phyloP scores from a whole-genome alignment of 2,113 vertebrate genomes.

The Amphiprion ocellaris region DNA sequence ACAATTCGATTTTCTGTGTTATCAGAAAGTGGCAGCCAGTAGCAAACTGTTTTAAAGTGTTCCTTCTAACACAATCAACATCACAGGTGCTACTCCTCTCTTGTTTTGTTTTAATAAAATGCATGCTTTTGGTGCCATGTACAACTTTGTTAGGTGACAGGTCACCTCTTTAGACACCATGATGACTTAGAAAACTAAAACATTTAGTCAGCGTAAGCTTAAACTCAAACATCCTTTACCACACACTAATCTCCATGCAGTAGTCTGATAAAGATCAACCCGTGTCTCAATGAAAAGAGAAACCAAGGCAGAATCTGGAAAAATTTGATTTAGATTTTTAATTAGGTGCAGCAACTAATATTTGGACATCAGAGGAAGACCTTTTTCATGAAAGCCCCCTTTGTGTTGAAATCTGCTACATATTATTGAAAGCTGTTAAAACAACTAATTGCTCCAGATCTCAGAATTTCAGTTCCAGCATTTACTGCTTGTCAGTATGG shows the following conservation, averaged over 20 bases:
- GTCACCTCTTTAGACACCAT: too few species aligned
- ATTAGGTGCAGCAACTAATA: background rate
- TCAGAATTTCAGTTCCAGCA: background rate
- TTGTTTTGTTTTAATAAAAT: too few species aligned
- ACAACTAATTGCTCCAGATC: background rate
- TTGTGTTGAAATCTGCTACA: background rate
- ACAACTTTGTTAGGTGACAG: too few species aligned
- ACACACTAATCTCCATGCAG: background rate
- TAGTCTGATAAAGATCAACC: background rate
- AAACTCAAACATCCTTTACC: background rate
- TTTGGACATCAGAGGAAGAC: background rate
- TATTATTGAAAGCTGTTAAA: background rate
- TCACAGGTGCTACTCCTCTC: too few species aligned
- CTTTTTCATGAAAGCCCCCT: background rate
- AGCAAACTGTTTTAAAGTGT: too few species aligned
- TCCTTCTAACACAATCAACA: too few species aligned
- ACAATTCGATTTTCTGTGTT: too few species aligned
- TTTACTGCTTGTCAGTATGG: background rate
- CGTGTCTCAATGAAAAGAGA: background rate
- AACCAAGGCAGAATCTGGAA: background rate
- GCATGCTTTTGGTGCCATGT: too few species aligned
- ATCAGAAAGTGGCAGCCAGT: too few species aligned
- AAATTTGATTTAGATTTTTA: background rate
- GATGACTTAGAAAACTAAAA: too few species aligned
- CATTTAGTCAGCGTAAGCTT: too few species aligned